Conservation (phyloP, 1,140 invertebrate species). For the Agraylea sexmaculata region DNA sequence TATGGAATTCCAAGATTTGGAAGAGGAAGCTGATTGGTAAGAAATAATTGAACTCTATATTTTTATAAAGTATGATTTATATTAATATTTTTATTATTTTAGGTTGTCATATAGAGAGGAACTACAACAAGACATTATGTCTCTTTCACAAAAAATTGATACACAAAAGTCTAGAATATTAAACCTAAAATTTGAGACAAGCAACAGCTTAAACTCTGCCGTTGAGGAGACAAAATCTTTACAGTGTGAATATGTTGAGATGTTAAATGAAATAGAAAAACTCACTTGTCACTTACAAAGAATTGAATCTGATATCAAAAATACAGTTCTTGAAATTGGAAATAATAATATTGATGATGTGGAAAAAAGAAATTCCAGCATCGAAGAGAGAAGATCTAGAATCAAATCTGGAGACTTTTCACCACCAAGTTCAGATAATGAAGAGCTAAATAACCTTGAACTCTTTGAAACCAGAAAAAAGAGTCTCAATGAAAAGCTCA, state of each 20-base stretch:
- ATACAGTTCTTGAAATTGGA: slow-evolving; percentile 37
- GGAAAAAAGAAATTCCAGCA: slow-evolving; percentile 31
- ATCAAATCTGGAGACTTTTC: slow-evolving; percentile 38
- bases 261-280: slow-evolving; percentile 49
- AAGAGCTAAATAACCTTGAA: slow-evolving; percentile 31
- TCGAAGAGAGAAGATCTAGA: slow-evolving; percentile 32
- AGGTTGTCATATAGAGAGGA: slow-evolving; percentile 71
- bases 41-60: slow-evolving; percentile 9
- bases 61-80: slow-evolving; percentile 1
- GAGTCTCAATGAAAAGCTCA: slow-evolving; percentile 34
- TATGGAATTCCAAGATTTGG: slow-evolving; percentile 85
- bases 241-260: slow-evolving; percentile 47
- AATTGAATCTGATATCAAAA: slow-evolving; percentile 48
- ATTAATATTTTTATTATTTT: slow-evolving; percentile 13
- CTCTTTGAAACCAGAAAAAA: slow-evolving; percentile 33
- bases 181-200: slow-evolving; percentile 54
- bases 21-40: slow-evolving; percentile 72
- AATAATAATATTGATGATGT: slow-evolving; percentile 20
- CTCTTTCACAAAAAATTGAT: slow-evolving; percentile 52
- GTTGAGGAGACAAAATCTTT: slow-evolving; percentile 51
- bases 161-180: slow-evolving; percentile 48
- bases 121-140: slow-evolving; percentile 61
- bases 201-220: slow-evolving; percentile 45
- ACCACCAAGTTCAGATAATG: slow-evolving; percentile 36
- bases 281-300: slow-evolving; percentile 42